Evolutionary conservation across 1,140 invertebrate genomes (phyloP), one percentile per base, ranked within the genome.

Genomic region (Drosophila pseudoobscura): DNA sequence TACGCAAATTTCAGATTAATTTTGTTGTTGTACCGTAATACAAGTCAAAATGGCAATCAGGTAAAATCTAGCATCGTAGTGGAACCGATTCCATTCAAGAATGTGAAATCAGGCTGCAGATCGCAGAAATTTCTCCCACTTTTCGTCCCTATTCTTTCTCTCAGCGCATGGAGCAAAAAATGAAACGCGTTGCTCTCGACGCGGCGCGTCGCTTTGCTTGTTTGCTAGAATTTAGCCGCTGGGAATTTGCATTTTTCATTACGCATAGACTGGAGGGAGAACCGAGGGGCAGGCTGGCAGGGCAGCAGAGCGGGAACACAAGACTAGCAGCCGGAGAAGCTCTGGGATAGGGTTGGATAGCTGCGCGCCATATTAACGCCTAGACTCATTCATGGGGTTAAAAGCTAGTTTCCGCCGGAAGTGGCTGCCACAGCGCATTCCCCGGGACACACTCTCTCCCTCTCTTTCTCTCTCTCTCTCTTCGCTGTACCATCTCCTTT

Each of bases 201-300:
- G 78, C 80, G 79, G 83, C 74, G 82, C 82, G 82, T 82, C 78
- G 82, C 70, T 87, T 85, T 85, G 82, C 82, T 88, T 88, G 84
- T 88, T 88, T 88, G 84, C 76, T 74, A 69, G 84, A 88, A 88
- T 89, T 88, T 88, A 80, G 84, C 84, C 84, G 73, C 61, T 89
- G 84, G 84, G 84, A 88, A 88, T 88, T 88, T 88, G 84, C 84
- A 88, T 88, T 88, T 88, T 88, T 88, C 84, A 88, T 88, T 88
- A 89, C 84, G 79, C 76, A 76, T 59, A 52, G 73, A 63, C 59
- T 39, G 39, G 58, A 61, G 55, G 24, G 44, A 13, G 3, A 2
- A 24, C 3, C 2, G 22, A 4, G 22, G 4, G 2, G 20, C 13
- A 24, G 6, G n/a, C 20, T 3, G 24, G 24, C 24, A 8, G 9